These are phyloP conservation scores for Muntiacus muntjak DNA, from an alignment of 2,113 vertebrate species.

Conservation along the genomic window DNA sequence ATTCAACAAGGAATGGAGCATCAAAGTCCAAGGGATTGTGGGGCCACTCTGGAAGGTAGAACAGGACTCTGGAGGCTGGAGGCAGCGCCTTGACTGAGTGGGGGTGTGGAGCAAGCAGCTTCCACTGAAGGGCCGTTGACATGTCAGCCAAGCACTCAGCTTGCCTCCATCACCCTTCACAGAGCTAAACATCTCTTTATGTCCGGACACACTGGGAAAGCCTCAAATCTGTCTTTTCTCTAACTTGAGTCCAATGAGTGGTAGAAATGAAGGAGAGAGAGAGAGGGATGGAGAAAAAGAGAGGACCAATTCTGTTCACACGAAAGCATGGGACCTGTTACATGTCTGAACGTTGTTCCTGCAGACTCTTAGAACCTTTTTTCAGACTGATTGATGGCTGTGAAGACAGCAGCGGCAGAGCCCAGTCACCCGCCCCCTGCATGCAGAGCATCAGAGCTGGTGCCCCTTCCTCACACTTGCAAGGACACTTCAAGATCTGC, in stretches of 20 bases:
- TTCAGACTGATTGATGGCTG: constrained; percentile 25
- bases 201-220: constrained; percentile 85
- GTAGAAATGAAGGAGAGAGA: constrained; percentile 51
- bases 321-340: constrained; percentile 70
- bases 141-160: constrained; percentile 77
- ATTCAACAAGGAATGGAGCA: constrained; percentile 88
- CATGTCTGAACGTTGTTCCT: constrained; percentile 69
- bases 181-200: constrained; percentile 85
- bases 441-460: neutral
- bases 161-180: constrained; percentile 83
- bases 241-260: constrained; percentile 79
- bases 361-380: constrained; percentile 65
- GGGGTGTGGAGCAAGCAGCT: constrained; percentile 79
- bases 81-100: constrained; percentile 78
- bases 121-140: constrained; percentile 79
- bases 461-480: neutral
- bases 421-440: neutral
- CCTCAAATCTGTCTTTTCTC: constrained; percentile 86
- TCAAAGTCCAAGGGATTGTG: constrained; percentile 82
- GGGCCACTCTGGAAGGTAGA: constrained; percentile 86
- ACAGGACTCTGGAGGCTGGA: constrained; percentile 80
- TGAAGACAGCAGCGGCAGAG: neutral
- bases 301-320: constrained; percentile 76
- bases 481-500: neutral
- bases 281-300: constrained; percentile 43